Percentiles rank a stretch among this genome's conserved stretches.
Conservation (phyloP, 2,797 vertebrate genomes). For the Paguma larvata region DNA sequence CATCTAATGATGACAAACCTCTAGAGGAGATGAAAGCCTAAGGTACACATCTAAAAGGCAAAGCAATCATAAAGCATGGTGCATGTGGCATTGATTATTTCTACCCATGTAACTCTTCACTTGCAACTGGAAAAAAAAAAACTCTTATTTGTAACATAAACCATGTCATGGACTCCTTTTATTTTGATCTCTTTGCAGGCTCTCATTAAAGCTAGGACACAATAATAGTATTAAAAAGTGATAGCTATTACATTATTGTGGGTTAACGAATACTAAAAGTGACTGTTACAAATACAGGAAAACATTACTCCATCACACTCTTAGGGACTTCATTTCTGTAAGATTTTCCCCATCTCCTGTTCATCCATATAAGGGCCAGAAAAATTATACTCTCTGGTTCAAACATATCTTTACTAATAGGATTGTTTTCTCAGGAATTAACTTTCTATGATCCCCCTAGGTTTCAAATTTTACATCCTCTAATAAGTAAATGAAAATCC, state of each 20-base stretch:
- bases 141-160: conserved; percentile 38
- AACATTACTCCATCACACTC: not conserved
- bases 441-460: not conserved
- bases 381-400: not conserved
- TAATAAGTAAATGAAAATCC: conserved; percentile 42
- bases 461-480: conserved; percentile 38
- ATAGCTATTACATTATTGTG: not conserved
- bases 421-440: conserved; percentile 39
- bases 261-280: conserved; percentile 10
- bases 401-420: conserved; percentile 10
- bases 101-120: not conserved
- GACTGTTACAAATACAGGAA: not conserved
- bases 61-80: not conserved
- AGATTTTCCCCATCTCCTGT: not conserved
- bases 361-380: not conserved
- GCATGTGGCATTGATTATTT: not conserved
- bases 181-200: not conserved
- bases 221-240: conserved; percentile 13
- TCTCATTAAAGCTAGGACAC: conserved; percentile 8
- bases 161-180: not conserved
- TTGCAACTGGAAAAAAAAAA: not conserved
- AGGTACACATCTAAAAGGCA: not conserved
- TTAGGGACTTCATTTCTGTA: not conserved
- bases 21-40: not conserved
- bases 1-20: not conserved